These are phyloP conservation scores for Agrilus planipennis DNA, from an alignment of 1,140 invertebrate genomes.

Conservation along the genomic window DNA sequence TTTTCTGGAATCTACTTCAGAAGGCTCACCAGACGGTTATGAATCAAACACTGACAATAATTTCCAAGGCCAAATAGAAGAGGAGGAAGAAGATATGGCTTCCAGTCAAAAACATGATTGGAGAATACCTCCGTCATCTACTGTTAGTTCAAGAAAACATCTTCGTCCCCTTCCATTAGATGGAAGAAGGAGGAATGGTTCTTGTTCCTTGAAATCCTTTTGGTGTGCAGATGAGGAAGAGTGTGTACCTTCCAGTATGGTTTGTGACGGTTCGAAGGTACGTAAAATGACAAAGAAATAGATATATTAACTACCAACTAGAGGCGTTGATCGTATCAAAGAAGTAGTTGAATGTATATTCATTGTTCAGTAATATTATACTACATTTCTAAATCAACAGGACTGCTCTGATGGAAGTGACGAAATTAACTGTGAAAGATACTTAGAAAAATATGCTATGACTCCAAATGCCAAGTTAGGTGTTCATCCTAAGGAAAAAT, in stretches of 20 bases:
- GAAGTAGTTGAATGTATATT: not conserved
- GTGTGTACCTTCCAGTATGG: slow-evolving; percentile 55
- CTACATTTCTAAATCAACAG: slow-evolving; percentile 10
- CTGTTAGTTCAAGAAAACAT: too few species aligned
- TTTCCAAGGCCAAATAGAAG: too few species aligned
- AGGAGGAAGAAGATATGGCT: too few species aligned
- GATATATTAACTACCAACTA: too few species aligned
- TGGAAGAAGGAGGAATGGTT: not conserved
- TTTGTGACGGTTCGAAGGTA: slow-evolving; percentile 54
- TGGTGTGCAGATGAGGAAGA: slow-evolving; percentile 16
- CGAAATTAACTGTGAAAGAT: slow-evolving; percentile 36
- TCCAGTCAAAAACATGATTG: too few species aligned
- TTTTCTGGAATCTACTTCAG: too few species aligned
- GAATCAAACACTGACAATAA: too few species aligned
- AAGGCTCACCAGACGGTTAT: too few species aligned
- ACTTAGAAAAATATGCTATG: slow-evolving; percentile 27
- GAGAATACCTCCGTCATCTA: too few species aligned
- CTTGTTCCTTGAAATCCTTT: slow-evolving; percentile 16
- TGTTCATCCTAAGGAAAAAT: slow-evolving; percentile 43
- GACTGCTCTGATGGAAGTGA: slow-evolving; percentile 55
- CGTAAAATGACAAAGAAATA: too few species aligned
- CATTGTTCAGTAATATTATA: not conserved
- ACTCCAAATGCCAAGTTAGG: slow-evolving; percentile 33
- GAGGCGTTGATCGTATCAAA: too few species aligned
- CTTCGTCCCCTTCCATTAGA: not conserved